phyloP scores from a whole-genome alignment of 2,113 vertebrate species.

The Brachyhypopomus occidentalis region DNA sequence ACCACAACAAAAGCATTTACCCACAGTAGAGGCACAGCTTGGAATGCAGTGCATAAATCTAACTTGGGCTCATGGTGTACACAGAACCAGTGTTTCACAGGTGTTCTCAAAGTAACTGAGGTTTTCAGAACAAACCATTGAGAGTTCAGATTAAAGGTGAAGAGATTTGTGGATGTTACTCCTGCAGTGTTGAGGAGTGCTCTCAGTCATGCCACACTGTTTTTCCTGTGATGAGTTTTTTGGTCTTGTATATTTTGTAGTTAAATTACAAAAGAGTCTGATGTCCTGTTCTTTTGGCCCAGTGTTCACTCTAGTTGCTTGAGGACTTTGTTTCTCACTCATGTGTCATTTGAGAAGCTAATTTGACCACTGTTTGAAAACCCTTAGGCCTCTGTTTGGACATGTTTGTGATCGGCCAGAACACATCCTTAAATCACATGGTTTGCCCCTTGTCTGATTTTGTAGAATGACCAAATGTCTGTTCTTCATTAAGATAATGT shows the following conservation, averaged over 20 bases:
- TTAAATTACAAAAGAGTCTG: neutral
- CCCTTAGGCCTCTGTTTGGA: neutral
- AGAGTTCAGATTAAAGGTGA: constrained; percentile 1
- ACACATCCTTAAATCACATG: neutral
- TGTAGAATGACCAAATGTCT: neutral
- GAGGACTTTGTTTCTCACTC: neutral
- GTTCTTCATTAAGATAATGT: neutral
- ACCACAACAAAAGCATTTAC: neutral
- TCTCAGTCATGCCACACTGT: constrained; percentile 49
- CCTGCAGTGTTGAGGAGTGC: constrained; percentile 61
- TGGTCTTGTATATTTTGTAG: neutral
- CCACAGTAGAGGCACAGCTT: neutral
- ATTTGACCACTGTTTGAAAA: neutral
- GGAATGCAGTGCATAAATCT: neutral
- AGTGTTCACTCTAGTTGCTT: neutral
- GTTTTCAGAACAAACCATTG: neutral
- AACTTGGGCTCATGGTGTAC: neutral
- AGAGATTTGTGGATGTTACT: constrained; percentile 42
- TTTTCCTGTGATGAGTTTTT: constrained; percentile 15
- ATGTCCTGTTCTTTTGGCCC: neutral
- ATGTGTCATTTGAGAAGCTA: neutral
- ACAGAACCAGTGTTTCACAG: neutral
- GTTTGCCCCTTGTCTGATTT: neutral
- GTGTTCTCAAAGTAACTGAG: neutral
- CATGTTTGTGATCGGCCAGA: neutral